A percentile compares a stretch with the other conserved stretches of the same genome.
Evolutionary conservation across 2,888 invertebrate genomes (phyloP).

Genomic region (Adelognathus sp.): DNA sequence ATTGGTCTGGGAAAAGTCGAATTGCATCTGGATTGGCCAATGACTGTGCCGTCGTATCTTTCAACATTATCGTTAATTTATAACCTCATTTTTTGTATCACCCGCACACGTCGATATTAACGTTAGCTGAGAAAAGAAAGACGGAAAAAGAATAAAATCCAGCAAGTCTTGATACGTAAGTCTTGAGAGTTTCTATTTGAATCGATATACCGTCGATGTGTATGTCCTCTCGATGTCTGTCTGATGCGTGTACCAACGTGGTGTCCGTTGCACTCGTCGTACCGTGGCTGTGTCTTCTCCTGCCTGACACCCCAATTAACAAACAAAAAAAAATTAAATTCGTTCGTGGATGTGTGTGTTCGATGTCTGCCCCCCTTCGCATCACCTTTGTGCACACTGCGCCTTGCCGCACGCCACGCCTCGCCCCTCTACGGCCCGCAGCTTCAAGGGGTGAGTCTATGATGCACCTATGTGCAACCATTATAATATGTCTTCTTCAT

Average conservation of each 20-base stretch:
- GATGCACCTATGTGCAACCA: constrained; percentile 57
- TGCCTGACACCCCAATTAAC: constrained; percentile 74
- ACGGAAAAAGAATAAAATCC: constrained; percentile 3
- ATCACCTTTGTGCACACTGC: constrained; percentile 78
- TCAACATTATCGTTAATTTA: not conserved
- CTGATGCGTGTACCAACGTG: constrained; percentile 72
- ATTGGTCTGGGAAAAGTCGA: not conserved
- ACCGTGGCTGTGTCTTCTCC: constrained; percentile 71
- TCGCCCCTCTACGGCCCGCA: constrained; percentile 72
- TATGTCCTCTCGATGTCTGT: constrained; percentile 72
- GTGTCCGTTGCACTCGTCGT: constrained; percentile 73
- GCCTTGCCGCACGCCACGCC: constrained; percentile 74
- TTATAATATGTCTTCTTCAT: constrained; percentile 37
- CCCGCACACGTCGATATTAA: not conserved
- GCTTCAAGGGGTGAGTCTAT: constrained; percentile 79
- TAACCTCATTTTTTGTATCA: not conserved
- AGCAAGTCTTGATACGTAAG: constrained; percentile 20
- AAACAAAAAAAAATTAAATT: constrained; percentile 52
- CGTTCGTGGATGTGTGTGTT: constrained; percentile 77
- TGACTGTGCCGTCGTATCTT: not conserved
- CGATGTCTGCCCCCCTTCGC: constrained; percentile 78
- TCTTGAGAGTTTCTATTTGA: constrained; percentile 18
- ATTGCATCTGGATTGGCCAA: not conserved
- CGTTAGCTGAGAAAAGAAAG: constrained; percentile 48
- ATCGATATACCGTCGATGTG: constrained; percentile 71